Evolutionary conservation across 2,888 invertebrate genomes (phyloP).

Genomic region (Conistra vaccinii): DNA sequence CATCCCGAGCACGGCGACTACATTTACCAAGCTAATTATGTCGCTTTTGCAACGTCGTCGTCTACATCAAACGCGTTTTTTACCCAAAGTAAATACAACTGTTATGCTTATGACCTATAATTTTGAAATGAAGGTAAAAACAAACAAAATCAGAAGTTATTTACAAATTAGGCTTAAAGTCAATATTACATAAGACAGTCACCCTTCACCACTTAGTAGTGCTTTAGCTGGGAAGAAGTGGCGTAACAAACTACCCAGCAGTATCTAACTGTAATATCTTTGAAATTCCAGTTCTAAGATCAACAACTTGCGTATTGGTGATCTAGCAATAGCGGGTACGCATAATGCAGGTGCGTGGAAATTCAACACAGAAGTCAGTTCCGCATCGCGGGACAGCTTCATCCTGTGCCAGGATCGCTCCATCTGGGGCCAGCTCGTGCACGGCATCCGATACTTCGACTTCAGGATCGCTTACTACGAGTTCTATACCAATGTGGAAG

Average conservation of each 20-base stretch:
- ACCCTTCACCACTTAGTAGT: not conserved
- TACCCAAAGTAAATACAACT: not conserved
- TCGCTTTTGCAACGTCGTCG: not conserved
- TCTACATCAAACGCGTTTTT: not conserved
- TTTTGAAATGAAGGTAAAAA: not conserved
- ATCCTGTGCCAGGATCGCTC: constrained; percentile 93
- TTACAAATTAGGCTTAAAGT: not conserved
- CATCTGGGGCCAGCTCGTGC: constrained; percentile 96
- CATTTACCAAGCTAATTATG: constrained; percentile 11
- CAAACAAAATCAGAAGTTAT: not conserved
- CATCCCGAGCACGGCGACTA: not conserved
- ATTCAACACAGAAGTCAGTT: constrained; percentile 87
- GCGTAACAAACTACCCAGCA: not conserved
- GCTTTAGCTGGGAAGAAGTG: not conserved
- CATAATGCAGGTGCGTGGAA: constrained; percentile 90
- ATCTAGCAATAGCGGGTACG: constrained; percentile 88
- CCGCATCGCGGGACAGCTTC: constrained; percentile 81
- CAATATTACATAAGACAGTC: not conserved
- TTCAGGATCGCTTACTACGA: constrained; percentile 94
- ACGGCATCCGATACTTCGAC: constrained; percentile 96
- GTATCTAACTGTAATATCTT: constrained; percentile 6
- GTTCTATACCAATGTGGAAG: constrained; percentile 81
- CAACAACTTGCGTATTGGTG: constrained; percentile 84
- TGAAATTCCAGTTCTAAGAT: constrained; percentile 77
- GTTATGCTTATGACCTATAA: no score